A percentile compares a stretch with the other conserved stretches of the same genome.
Evolutionary conservation across 2,797 vertebrate genomes (phyloP).

Genomic region (Rhynchotus rufescens): DNA sequence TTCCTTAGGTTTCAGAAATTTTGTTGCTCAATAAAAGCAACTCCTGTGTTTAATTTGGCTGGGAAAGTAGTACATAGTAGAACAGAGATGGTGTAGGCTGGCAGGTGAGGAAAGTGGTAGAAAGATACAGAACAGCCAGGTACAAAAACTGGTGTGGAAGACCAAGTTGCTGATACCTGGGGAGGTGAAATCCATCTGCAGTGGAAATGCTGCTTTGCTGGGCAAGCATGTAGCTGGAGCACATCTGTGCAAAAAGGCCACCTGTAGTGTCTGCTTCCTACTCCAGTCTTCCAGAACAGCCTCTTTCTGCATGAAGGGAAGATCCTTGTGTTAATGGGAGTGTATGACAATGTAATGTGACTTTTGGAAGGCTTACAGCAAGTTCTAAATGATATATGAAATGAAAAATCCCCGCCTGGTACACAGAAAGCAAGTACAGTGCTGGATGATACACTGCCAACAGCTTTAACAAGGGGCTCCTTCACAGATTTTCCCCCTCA

Average conservation of each 20-base stretch:
- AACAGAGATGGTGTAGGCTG: neutral
- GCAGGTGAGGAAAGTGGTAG: neutral
- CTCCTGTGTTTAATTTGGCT: neutral
- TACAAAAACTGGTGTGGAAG: neutral
- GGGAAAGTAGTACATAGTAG: neutral
- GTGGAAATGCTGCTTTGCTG: neutral
- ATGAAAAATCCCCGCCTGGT: conserved; percentile 41
- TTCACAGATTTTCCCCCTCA: conserved; percentile 65
- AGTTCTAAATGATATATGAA: conserved; percentile 57
- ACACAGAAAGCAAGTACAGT: neutral
- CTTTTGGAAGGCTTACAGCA: conserved; percentile 47
- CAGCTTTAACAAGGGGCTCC: conserved; percentile 39
- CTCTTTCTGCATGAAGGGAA: neutral
- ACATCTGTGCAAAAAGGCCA: neutral
- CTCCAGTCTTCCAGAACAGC: neutral
- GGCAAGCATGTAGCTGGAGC: neutral
- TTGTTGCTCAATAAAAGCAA: neutral
- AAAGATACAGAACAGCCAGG: neutral
- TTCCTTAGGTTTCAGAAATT: neutral
- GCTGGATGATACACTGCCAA: conserved; percentile 43
- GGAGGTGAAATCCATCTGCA: neutral
- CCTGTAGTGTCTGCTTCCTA: neutral
- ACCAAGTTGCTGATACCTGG: neutral
- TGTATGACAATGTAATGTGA: conserved; percentile 48
- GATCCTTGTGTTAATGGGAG: neutral